These are phyloP conservation scores for Circaetus cinerascens DNA, from an alignment of 2,113 vertebrate genomes.

Conservation along the genomic window DNA sequence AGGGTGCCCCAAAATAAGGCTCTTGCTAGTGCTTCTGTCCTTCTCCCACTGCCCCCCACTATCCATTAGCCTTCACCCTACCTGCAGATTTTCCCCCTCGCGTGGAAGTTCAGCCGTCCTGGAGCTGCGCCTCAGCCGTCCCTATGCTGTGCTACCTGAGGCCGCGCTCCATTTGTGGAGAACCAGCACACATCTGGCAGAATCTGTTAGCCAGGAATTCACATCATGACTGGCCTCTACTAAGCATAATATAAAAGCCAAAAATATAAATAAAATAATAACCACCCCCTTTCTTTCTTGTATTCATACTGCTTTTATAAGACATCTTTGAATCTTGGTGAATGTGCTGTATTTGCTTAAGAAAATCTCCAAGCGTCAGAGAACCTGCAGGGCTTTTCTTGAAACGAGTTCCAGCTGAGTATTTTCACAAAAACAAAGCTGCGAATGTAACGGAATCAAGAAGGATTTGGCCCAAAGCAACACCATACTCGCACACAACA, in stretches of 20 bases:
- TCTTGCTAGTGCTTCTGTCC: background rate
- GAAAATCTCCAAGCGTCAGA: background rate
- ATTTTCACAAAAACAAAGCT: background rate
- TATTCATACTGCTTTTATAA: background rate
- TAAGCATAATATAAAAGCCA: background rate
- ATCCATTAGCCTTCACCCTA: background rate
- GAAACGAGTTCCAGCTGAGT: background rate
- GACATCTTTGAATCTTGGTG: background rate
- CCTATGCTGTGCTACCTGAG: background rate
- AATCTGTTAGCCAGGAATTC: background rate
- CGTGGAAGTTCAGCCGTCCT: rapidly evolving
- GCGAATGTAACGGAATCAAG: rapidly evolving
- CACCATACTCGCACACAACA: rapidly evolving
- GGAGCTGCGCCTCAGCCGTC: background rate
- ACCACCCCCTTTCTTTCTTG: background rate
- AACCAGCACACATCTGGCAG: background rate
- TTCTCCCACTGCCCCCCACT: rapidly evolving
- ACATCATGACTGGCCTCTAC: background rate
- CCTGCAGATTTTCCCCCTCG: rapidly evolving
- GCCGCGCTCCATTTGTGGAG: background rate
- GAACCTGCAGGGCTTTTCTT: background rate
- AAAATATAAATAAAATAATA: background rate
- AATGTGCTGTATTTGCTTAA: background rate
- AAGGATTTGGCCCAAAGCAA: background rate
- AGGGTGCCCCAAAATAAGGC: background rate